phyloP scores from a whole-genome alignment of 2,797 vertebrate species.

The Leuciscus waleckii region DNA sequence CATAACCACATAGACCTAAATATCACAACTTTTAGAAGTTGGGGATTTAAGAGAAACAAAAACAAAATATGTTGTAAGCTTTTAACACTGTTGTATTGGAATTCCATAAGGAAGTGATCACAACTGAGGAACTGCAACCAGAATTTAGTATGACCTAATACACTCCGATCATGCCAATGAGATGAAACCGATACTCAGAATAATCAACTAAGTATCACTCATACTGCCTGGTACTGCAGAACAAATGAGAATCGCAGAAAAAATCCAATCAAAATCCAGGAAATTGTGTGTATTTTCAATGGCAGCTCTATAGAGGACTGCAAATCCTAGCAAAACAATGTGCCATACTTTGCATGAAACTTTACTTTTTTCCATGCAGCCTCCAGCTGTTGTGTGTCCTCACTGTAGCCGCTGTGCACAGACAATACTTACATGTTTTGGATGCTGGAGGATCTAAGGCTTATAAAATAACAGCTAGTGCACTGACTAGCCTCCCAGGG shows the following conservation, averaged over 20 bases:
- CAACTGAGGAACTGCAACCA: constrained; percentile 38
- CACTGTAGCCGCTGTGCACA: neutral
- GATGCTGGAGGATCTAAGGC: constrained; percentile 1
- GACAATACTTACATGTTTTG: constrained; percentile 17
- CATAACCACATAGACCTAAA: neutral
- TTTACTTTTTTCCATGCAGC: constrained; percentile 23
- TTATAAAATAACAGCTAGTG: constrained; percentile 54
- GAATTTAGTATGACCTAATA: constrained; percentile 42
- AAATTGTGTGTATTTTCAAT: constrained; percentile 47
- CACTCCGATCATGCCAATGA: constrained; percentile 46
- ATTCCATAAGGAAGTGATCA: constrained; percentile 39
- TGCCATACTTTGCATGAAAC: constrained; percentile 44
- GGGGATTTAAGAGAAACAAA: constrained; percentile 33
- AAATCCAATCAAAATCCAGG: constrained; percentile 21
- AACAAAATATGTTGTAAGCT: constrained; percentile 50
- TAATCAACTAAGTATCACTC: constrained; percentile 40
- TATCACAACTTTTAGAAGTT: constrained; percentile 39
- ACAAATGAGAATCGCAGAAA: constrained; percentile 7
- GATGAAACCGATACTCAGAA: constrained; percentile 38
- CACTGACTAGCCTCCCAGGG: constrained; percentile 54
- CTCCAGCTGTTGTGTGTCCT: constrained; percentile 41
- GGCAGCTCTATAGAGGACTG: constrained; percentile 27
- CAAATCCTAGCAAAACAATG: constrained; percentile 40
- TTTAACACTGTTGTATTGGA: constrained; percentile 55
- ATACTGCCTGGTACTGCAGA: constrained; percentile 35